Base-by-base conservation (phyloP, 2,797 vertebrate genomes). In the Gymnothorax reevesii region DNA sequence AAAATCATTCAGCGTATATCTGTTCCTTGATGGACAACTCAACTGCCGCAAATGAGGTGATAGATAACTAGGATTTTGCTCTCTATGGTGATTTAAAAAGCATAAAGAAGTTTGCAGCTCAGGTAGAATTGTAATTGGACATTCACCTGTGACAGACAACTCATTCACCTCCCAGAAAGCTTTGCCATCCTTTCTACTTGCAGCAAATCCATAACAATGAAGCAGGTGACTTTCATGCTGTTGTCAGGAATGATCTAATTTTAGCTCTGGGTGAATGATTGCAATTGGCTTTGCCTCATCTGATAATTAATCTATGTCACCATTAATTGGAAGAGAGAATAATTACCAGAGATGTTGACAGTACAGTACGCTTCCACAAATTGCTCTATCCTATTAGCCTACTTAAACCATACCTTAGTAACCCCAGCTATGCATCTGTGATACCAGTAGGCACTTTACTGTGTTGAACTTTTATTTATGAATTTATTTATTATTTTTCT, bases 291-390 rank as follows among this genome's bases (percentile, higher is more conserved):
- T 99, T 99, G 98, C 98, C 98, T 99, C 98, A 99, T 99, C 98
- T 99, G 98, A 99, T 99, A 99, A 99, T 99, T 99, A 99, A 99
- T 99, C 98, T 99, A 99, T 99, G 98, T 99, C 98, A 99, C 98
- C 98, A 99, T 99, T 99, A 99, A 99, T 99, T 99, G 98, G 98
- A 99, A 99, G 98, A 99, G 98, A 99, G 98, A 99, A 99, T 99
- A 99, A 99, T 99, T 99, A 99, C 98, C 98, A 98, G 97, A 96
- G 94, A 96, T 99, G 98, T 99, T 99, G 98, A 99, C 98, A 99
- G 98, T 98, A 98, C 98, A 99, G 97, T 98, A 97, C 97, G 93
- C 98, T 98, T 97, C 97, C 97, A 96, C 97, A 98, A 96, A 98
- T 98, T 97, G 96, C 97, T 94, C 97, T 97, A 98, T 97, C 91